These are phyloP conservation scores for Alentia gelatinosa DNA, from an alignment of 2,888 invertebrate species.

Conservation along the genomic window DNA sequence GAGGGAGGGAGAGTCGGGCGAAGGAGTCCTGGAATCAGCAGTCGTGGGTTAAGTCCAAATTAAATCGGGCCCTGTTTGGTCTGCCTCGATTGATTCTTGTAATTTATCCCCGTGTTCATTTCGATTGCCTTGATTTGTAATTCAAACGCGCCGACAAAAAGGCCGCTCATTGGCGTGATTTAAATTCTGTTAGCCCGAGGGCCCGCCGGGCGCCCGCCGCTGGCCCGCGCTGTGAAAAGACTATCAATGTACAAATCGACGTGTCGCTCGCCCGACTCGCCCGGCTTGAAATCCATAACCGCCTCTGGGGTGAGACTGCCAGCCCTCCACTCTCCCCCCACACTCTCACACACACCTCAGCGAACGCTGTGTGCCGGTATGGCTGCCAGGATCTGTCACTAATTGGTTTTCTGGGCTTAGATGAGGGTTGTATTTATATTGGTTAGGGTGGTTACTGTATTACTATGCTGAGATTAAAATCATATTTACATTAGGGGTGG, in stretches of 20 bases:
- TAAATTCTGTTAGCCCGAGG: conserved; percentile 53
- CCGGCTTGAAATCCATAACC: neutral
- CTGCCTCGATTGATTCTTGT: conserved; percentile 49
- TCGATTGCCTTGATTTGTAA: conserved; percentile 49
- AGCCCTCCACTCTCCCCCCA: too few relatives aligned
- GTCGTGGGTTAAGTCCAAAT: conserved; percentile 44
- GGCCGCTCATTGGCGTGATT: conserved; percentile 42
- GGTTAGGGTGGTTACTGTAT: too few relatives aligned
- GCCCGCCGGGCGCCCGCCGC: neutral
- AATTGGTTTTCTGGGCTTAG: too few relatives aligned
- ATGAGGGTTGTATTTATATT: too few relatives aligned
- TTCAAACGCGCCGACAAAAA: conserved; percentile 42
- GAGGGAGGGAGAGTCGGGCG: neutral
- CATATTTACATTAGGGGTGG: too few relatives aligned
- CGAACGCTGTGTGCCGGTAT: too few relatives aligned
- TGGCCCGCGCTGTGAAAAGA: conserved; percentile 2
- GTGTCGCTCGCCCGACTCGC: neutral
- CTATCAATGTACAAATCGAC: conserved; percentile 49
- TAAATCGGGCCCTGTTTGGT: conserved; percentile 44
- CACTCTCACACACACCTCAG: too few relatives aligned
- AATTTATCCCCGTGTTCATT: conserved; percentile 50
- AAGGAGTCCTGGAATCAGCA: neutral
- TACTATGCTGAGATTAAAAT: too few relatives aligned
- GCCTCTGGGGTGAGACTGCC: neutral
- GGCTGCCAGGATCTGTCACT: too few relatives aligned